A percentile compares a stretch with the other conserved stretches of the same genome.
phyloP scores from a whole-genome alignment of 2,888 invertebrate species.

The Drosophila paranaensis region DNA sequence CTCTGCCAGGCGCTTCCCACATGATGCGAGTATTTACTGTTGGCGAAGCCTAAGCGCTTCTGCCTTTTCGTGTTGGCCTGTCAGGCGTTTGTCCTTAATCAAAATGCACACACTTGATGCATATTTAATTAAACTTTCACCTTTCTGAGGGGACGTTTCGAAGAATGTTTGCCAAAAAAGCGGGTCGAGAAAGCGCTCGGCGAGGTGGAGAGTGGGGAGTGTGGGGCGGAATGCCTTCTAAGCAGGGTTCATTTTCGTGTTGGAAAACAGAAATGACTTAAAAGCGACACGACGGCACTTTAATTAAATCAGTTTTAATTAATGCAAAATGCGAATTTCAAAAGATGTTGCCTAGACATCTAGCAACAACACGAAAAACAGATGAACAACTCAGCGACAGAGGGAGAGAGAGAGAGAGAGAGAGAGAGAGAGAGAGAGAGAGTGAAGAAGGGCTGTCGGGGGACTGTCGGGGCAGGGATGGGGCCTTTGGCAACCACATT shows the following conservation, averaged over 20 bases:
- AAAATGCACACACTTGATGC: slow-evolving; percentile 65
- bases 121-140: slow-evolving; percentile 76
- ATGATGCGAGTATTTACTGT: slow-evolving; percentile 16
- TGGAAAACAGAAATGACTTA: slow-evolving; percentile 51
- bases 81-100: slow-evolving; percentile 48
- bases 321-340: slow-evolving; percentile 79
- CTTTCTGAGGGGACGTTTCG: slow-evolving; percentile 39
- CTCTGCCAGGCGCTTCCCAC: neutral
- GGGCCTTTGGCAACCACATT: slow-evolving; percentile 31
- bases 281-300: slow-evolving; percentile 70
- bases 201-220: slow-evolving; percentile 8
- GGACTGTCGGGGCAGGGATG: no score
- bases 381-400: neutral
- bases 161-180: slow-evolving; percentile 20
- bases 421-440: no score
- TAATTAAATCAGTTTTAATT: slow-evolving; percentile 82
- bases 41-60: neutral
- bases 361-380: slow-evolving; percentile 24
- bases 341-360: slow-evolving; percentile 61
- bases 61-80: slow-evolving; percentile 21
- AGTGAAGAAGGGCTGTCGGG: no score
- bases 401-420: no score
- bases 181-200: slow-evolving; percentile 48
- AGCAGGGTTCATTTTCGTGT: slow-evolving; percentile 22
- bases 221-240: slow-evolving; percentile 17